A percentile compares a stretch with the other conserved stretches of the same genome.
Conservation (phyloP, 2,113 vertebrate species). For the Clarias magur region DNA sequence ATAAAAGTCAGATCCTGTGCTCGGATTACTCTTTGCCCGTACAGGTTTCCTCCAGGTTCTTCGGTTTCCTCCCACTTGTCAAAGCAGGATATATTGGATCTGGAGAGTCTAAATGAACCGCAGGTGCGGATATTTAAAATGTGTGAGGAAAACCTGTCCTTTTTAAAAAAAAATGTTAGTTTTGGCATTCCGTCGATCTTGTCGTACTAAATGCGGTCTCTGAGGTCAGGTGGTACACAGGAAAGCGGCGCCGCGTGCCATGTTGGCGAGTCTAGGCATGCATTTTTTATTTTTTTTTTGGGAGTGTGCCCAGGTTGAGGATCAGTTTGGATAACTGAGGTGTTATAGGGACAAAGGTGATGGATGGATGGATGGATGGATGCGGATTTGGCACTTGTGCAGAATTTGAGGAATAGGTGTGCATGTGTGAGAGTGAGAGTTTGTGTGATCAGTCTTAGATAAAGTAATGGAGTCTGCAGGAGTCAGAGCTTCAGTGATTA, state of each 20-base stretch:
- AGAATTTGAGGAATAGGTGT: constrained; percentile 14
- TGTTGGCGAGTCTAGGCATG: background rate
- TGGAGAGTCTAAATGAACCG: background rate
- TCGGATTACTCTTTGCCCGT: background rate
- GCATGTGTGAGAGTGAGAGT: background rate
- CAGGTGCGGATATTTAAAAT: background rate
- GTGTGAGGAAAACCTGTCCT: background rate
- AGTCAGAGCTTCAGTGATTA: constrained; percentile 20
- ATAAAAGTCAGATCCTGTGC: background rate
- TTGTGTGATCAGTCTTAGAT: constrained; percentile 1
- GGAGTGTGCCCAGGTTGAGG: background rate
- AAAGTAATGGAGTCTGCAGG: constrained; percentile 3
- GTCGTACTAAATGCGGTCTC: background rate
- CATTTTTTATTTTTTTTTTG: background rate
- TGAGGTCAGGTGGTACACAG: background rate
- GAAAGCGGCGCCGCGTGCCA: background rate
- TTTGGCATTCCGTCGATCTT: background rate
- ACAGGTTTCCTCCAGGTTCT: background rate
- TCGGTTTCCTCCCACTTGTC: background rate
- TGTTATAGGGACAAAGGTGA: background rate
- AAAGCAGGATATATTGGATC: background rate
- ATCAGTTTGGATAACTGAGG: constrained; percentile 5
- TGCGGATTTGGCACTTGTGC: constrained; percentile 11
- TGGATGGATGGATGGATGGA: constrained; percentile 8
- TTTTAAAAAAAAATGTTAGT: no score